Conservation (phyloP, 1,140 invertebrate genomes). For the Aphis gossypii region DNA sequence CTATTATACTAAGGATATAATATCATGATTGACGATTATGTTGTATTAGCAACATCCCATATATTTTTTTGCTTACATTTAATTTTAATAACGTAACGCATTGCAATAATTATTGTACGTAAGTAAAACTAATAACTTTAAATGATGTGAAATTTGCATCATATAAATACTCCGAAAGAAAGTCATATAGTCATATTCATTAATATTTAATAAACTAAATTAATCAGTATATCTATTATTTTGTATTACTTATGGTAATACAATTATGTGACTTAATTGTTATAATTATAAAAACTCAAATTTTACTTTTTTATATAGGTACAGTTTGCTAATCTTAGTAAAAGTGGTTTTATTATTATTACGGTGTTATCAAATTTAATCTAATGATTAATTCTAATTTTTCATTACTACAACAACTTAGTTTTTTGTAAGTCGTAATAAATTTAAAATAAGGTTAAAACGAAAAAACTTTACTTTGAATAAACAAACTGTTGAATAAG, state of each 20-base stretch:
- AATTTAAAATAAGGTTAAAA: neutral
- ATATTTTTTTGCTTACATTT: neutral
- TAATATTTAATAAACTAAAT: neutral
- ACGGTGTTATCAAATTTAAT: neutral
- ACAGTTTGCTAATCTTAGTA: neutral
- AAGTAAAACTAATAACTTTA: neutral
- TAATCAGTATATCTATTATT: neutral
- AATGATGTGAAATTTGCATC: neutral
- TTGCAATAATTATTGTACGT: neutral
- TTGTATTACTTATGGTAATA: neutral
- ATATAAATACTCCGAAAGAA: neutral
- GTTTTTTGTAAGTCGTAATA: neutral
- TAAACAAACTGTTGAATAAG: neutral
- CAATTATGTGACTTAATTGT: neutral
- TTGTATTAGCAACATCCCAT: neutral
- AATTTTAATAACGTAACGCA: neutral
- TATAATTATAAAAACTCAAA: neutral
- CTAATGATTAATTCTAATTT: neutral
- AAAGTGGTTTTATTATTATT: neutral
- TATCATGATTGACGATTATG: neutral
- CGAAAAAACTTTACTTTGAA: constrained; percentile 9
- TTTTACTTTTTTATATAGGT: neutral
- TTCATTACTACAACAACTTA: neutral
- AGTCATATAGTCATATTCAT: neutral
- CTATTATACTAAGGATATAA: neutral